Evolutionary conservation across 2,113 vertebrate genomes (phyloP), one percentile per base, ranked within the genome.

Genomic region (Etia nguti): DNA sequence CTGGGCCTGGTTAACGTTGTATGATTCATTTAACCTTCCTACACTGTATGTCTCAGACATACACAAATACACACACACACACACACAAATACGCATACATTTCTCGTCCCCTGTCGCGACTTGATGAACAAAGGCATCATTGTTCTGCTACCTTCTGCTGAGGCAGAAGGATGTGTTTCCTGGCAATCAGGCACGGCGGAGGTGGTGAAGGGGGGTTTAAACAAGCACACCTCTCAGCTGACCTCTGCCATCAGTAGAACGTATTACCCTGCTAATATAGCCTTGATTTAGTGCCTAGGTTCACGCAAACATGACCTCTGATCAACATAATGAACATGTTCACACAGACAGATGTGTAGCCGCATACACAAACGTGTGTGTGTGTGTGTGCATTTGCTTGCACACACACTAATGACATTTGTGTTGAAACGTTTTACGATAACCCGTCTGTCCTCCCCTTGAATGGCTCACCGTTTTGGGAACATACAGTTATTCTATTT

Each of bases 1-100:
- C 94, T 89, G 89, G 83, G 89, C 86, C 90, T 91, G 95, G 93
- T 95, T 96, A 96, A 94, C 95, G 92, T 91, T 90, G 94, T 93
- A 89, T 93, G 93, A 96, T 96, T 95, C 91, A 92, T 96, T 96
- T 96, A 95, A 95, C 93, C 93, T 92, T 86, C 88, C 83, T 70
- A 18, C 93, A 86, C 86, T 89, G 68, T 29, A 86, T 26, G 38
- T 83, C 79, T 36, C 57, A 82, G 75, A 36, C 75, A 65, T 65
- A 57, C 84, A 57, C 88, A 90, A 77, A 68, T 52, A 36, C 79
- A 60, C 81, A 54, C 50, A 62, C 75, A 29, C 68, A n/a, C n/a
- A n/a, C n/a, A 86, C 36, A 86, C 31, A 70, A 6, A 85, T 31
- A 57, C 86, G 70, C 89, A 88, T 89, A 94, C 89, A 80, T 89